These are phyloP conservation scores for Neuroterus valhalla DNA, from an alignment of 1,140 invertebrate genomes.

Conservation along the genomic window DNA sequence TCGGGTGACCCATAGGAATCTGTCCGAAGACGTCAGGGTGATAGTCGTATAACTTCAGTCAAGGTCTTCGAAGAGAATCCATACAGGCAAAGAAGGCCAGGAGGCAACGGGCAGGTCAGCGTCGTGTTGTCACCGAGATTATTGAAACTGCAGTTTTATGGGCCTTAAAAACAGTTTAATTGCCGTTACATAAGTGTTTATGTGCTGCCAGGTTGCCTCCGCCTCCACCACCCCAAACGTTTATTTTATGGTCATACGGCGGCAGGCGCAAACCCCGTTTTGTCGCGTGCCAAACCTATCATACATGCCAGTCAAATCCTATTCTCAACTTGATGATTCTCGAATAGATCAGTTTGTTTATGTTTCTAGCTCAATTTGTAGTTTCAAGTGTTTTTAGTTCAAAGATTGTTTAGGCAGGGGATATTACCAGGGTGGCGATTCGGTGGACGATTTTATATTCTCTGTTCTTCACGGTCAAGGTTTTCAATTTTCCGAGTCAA, in stretches of 20 bases:
- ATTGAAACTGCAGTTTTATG: constrained; percentile 77
- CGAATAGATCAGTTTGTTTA: not conserved
- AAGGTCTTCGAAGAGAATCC: constrained; percentile 41
- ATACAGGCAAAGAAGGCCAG: constrained; percentile 50
- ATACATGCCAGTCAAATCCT: constrained; percentile 60
- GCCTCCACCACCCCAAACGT: constrained; percentile 72
- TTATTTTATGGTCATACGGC: constrained; percentile 76
- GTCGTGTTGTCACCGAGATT: constrained; percentile 75
- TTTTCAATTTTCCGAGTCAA: too few relatives aligned
- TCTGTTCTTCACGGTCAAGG: too few relatives aligned
- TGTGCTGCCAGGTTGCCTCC: constrained; percentile 70
- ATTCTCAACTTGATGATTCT: constrained; percentile 52
- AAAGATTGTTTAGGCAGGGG: too few relatives aligned
- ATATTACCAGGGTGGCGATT: too few relatives aligned
- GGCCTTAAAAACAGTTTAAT: constrained; percentile 76
- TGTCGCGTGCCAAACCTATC: constrained; percentile 73
- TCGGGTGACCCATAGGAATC: not conserved
- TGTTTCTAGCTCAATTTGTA: not conserved
- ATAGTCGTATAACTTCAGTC: not conserved
- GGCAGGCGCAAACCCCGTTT: constrained; percentile 64
- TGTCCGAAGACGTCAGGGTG: not conserved
- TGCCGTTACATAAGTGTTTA: constrained; percentile 77
- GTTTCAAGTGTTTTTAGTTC: too few relatives aligned
- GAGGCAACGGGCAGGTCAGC: constrained; percentile 65
- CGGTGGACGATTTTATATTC: too few relatives aligned